These are phyloP conservation scores for Drosophila ananassae DNA, from an alignment of 1,140 invertebrate species.

Conservation along the genomic window DNA sequence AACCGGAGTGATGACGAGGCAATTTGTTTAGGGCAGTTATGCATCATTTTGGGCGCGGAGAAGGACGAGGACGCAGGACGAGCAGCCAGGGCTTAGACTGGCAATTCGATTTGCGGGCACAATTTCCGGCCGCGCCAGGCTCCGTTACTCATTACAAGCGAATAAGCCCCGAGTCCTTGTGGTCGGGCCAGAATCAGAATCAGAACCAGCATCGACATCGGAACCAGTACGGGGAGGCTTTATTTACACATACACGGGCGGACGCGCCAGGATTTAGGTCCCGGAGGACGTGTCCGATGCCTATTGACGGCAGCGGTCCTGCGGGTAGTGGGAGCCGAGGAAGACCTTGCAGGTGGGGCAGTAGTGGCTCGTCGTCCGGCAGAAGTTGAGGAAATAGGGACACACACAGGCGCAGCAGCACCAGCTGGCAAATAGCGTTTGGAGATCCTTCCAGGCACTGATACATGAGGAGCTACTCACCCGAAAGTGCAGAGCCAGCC, in stretches of 20 bases:
- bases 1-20: conserved; percentile 53
- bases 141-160: conserved; percentile 38
- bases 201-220: not conserved
- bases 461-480: conserved; percentile 8
- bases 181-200: not conserved
- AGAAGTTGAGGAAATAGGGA: conserved; percentile 45
- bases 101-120: conserved; percentile 41
- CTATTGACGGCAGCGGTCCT: conserved; percentile 11
- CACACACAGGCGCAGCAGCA: conserved; percentile 60
- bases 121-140: conserved; percentile 34
- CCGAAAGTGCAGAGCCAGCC: conserved; percentile 56
- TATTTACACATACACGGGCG: conserved; percentile 20
- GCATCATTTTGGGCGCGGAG: conserved; percentile 31
- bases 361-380: conserved; percentile 52
- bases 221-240: conserved; percentile 1
- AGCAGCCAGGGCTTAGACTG: conserved; percentile 9
- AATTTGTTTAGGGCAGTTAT: conserved; percentile 61
- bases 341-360: conserved; percentile 47
- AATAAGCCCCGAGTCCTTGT: conserved; percentile 29
- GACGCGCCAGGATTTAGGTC: conserved; percentile 3
- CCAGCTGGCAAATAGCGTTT: conserved; percentile 26
- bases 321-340: conserved; percentile 52
- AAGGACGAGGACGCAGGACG: conserved; percentile 1
- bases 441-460: not conserved
- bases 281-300: not conserved